phyloP scores from a whole-genome alignment of 2,888 invertebrate genomes.

The Andrena praecox region DNA sequence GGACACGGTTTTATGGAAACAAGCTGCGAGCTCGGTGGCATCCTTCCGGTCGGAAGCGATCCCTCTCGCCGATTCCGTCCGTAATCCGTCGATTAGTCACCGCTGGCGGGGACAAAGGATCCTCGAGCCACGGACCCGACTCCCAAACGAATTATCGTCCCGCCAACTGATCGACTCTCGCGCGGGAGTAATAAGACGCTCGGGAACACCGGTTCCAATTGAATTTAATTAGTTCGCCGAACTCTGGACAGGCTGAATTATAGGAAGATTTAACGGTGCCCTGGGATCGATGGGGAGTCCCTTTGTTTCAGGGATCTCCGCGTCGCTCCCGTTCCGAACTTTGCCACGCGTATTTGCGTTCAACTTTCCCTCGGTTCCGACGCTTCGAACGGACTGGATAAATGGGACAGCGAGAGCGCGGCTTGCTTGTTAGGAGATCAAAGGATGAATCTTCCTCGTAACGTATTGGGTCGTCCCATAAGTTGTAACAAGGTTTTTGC shows the following conservation, averaged over 20 bases:
- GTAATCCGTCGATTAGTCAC: constrained; percentile 53
- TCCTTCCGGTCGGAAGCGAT: constrained; percentile 25
- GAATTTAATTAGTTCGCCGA: constrained; percentile 26
- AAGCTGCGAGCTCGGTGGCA: neutral
- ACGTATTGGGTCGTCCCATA: no score
- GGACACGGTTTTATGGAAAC: constrained; percentile 30
- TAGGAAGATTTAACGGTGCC: constrained; percentile 20
- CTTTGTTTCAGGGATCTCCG: neutral
- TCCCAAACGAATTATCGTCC: constrained; percentile 29
- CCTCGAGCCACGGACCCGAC: neutral
- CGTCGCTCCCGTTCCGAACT: neutral
- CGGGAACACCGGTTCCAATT: constrained; percentile 17
- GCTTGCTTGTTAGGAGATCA: no score
- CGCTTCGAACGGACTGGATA: neutral
- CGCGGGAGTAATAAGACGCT: constrained; percentile 34
- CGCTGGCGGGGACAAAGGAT: constrained; percentile 39
- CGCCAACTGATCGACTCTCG: constrained; percentile 7
- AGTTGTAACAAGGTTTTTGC: no score
- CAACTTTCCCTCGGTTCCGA: neutral
- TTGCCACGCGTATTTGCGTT: neutral
- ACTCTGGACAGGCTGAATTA: constrained; percentile 8
- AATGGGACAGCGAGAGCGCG: no score
- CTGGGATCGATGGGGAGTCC: constrained; percentile 1
- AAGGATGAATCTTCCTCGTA: no score
- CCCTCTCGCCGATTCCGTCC: constrained; percentile 12